phyloP scores from a whole-genome alignment of 2,113 vertebrate genomes.

The Leptobrachium ailaonicum region DNA sequence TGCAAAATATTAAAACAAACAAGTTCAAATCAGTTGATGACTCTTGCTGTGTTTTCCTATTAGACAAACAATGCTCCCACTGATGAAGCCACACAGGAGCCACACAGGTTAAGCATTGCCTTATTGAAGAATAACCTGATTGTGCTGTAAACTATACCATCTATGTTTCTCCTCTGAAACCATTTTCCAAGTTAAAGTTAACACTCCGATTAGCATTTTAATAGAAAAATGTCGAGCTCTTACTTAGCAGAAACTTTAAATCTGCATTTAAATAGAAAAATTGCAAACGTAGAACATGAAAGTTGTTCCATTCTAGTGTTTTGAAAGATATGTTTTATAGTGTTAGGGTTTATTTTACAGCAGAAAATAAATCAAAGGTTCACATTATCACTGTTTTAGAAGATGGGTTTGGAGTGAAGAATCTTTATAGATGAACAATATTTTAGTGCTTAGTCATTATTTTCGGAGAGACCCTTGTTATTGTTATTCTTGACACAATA shows the following conservation, averaged over 20 bases:
- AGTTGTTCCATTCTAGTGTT: slow-evolving; percentile 52
- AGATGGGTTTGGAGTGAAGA: slow-evolving; percentile 15
- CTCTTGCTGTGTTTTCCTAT: slow-evolving; percentile 23
- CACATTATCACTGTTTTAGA: slow-evolving; percentile 5
- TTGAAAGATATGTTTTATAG: slow-evolving; percentile 51
- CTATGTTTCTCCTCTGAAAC: slow-evolving; percentile 50
- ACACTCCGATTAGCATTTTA: slow-evolving; percentile 68
- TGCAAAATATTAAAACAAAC: slow-evolving; percentile 39
- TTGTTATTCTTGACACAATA: background rate
- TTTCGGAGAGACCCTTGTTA: background rate
- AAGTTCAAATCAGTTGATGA: slow-evolving; percentile 39
- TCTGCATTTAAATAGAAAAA: slow-evolving; percentile 58
- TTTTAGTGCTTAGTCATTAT: slow-evolving; percentile 9
- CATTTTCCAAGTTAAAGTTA: slow-evolving; percentile 60
- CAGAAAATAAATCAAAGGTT: slow-evolving; percentile 16
- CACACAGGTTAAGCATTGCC: slow-evolving; percentile 51
- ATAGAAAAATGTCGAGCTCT: slow-evolving; percentile 54
- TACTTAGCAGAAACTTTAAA: slow-evolving; percentile 55
- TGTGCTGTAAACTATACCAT: slow-evolving; percentile 54
- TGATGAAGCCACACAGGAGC: slow-evolving; percentile 53
- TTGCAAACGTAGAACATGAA: slow-evolving; percentile 57
- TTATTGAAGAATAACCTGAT: slow-evolving; percentile 55
- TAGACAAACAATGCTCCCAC: slow-evolving; percentile 50
- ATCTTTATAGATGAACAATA: slow-evolving; percentile 12
- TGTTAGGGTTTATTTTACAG: slow-evolving; percentile 32